Base-by-base conservation (phyloP, 2,888 invertebrate species). In the Cremastinae sp. region DNA sequence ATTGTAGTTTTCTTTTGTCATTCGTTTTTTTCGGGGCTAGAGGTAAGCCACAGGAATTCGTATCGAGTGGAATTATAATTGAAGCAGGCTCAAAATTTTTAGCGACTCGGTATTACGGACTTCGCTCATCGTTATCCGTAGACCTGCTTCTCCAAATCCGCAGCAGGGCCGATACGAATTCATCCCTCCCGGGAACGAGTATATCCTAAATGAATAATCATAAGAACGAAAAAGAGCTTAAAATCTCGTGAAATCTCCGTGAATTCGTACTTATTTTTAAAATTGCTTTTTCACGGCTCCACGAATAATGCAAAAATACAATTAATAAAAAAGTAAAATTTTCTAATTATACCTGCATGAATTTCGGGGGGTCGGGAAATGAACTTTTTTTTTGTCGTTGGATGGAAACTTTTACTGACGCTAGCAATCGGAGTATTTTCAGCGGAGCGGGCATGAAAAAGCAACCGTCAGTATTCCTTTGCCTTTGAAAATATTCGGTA, bases 161-260 rank as follows among this genome's bases (percentile, higher is more conserved):
- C 49, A 47, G 20, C n/a, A 22, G 12, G n/a, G 20, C 53, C 56
- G 47, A 73, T 69, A 41, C 20, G 73, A 71, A 38, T 36, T 28
- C 5, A 78, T 74, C 65, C 59, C n/a, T n/a, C n/a, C 18, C 54
- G 53, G 74, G 49, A 72, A 78, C 72, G 76, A 56, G 74, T 41
- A 2, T 78, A 68, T 69, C 64, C 1, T 64, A 64, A 78, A 76
- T 83, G 79, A 82, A 83, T 83, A 83, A 79, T 78, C 78, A 79
- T 78, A 68, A 71, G 38, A 8, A 12, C 16, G n/a, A 36, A 10
- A 18, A 62, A 68, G 47, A 56, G 59, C 56, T 66, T 54, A 65
- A 75, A 36, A 36, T 43, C 61, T 12, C 9, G 22, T n/a, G 16
- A 58, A 66, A 71, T 56, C 61, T 56, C 54, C 49, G 8, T 14